phyloP scores from a whole-genome alignment of 2,797 vertebrate species.

The Microhierax caerulescens region DNA sequence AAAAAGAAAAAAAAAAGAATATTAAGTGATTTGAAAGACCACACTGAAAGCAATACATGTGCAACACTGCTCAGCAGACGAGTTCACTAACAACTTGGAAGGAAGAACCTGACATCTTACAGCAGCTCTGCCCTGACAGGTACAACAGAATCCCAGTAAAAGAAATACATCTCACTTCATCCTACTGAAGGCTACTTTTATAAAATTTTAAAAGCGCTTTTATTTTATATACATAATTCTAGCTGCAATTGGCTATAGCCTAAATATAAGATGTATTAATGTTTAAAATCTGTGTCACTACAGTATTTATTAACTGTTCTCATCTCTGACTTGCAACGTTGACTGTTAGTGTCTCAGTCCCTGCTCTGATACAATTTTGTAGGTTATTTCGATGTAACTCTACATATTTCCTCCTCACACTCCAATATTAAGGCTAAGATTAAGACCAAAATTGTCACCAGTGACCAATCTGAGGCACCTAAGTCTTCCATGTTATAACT shows the following conservation, averaged over 20 bases:
- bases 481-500: not conserved
- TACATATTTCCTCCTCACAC: rapidly evolving
- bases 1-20: too few species aligned
- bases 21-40: not conserved
- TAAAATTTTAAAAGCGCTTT: not conserved
- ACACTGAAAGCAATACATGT: not conserved
- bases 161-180: not conserved
- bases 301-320: not conserved
- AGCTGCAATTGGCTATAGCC: not conserved
- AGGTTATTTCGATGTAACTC: not conserved
- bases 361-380: not conserved
- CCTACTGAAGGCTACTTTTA: not conserved
- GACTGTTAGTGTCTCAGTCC: not conserved
- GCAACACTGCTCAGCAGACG: not conserved
- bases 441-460: not conserved
- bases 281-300: not conserved
- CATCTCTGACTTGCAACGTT: not conserved
- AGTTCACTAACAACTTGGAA: not conserved
- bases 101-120: not conserved
- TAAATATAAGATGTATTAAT: not conserved
- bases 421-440: not conserved
- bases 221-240: not conserved
- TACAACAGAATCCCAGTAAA: not conserved
- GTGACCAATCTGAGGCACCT: not conserved
- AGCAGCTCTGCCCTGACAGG: not conserved